A percentile compares a stretch with the other conserved stretches of the same genome.
These are phyloP conservation scores for Bergia puertoricense DNA, from an alignment of 92 coral and sea anemone species.

Conservation along the genomic window DNA sequence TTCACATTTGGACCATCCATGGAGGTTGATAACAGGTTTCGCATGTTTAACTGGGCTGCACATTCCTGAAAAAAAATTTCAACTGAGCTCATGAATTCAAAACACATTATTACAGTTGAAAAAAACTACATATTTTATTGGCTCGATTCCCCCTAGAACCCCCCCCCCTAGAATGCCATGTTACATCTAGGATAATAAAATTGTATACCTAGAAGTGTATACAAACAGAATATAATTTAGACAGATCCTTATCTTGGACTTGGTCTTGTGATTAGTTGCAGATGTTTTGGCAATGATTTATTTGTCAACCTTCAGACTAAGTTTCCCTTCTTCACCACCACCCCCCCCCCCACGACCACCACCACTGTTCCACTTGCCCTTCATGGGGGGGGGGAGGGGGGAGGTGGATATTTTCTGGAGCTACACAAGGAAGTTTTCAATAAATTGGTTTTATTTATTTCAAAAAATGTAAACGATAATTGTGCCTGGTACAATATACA, in stretches of 20 bases:
- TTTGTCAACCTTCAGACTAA: slow-evolving; percentile 23
- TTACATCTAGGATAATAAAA: slow-evolving; percentile 22
- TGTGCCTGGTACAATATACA: too few relatives aligned
- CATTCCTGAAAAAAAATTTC: slow-evolving; percentile 8
- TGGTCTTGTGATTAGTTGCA: slow-evolving; percentile 16
- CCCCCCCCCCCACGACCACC: not conserved
- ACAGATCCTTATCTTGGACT: slow-evolving; percentile 5
- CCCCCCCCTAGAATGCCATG: slow-evolving; percentile 20
- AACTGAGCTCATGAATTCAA: slow-evolving; percentile 33
- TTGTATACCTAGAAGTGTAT: slow-evolving; percentile 10
- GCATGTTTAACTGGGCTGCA: slow-evolving; percentile 6
- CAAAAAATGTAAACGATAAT: too few relatives aligned
- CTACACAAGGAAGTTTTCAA: too few relatives aligned
- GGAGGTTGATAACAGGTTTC: slow-evolving; percentile 19
- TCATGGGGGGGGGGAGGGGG: too few relatives aligned
- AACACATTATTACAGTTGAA: slow-evolving; percentile 19
- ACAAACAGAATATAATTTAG: slow-evolving; percentile 10
- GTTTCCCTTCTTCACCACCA: not conserved
- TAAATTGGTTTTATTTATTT: too few relatives aligned
- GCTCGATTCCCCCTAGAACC: slow-evolving; percentile 14
- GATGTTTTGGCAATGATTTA: not conserved
- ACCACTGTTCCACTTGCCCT: not conserved
- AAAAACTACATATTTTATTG: slow-evolving; percentile 20
- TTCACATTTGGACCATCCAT: slow-evolving; percentile 32
- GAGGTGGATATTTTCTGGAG: too few relatives aligned